phyloP scores from a whole-genome alignment of 2,888 invertebrate species.

The Julus scandinavius region DNA sequence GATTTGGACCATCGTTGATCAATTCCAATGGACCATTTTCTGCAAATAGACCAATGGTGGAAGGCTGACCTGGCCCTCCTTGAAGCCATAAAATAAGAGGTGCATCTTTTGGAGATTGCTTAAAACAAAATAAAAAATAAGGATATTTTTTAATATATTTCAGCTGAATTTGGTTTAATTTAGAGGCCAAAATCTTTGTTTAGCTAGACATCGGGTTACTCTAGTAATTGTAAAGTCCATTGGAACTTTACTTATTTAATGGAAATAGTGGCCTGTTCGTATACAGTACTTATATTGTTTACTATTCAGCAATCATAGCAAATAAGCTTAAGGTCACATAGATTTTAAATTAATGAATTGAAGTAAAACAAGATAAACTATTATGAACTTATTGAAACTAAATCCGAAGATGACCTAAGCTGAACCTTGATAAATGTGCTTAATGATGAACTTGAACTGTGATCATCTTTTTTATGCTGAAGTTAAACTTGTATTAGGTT shows the following conservation, averaged over 20 bases:
- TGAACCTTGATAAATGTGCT: not conserved
- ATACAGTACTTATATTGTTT: not conserved
- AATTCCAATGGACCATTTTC: slow-evolving; percentile 59
- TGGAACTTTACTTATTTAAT: not conserved
- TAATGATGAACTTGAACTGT: not conserved
- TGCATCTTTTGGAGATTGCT: slow-evolving; percentile 62
- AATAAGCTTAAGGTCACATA: not conserved
- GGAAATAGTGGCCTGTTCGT: not conserved
- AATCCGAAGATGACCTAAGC: not conserved
- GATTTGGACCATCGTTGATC: not conserved
- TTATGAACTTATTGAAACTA: not conserved
- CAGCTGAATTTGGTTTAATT: too few species aligned
- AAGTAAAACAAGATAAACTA: not conserved
- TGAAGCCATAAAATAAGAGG: slow-evolving; percentile 62
- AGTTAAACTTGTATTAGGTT: too few species aligned
- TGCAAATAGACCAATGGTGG: slow-evolving; percentile 62
- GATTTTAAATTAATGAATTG: not conserved
- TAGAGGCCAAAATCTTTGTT: too few species aligned
- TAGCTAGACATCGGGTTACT: too few species aligned
- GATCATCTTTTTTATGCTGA: not conserved
- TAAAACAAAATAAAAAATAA: slow-evolving; percentile 60
- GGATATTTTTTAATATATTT: not conserved
- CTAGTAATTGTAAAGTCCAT: not conserved
- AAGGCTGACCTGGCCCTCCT: slow-evolving; percentile 51
- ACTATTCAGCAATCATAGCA: not conserved